These are phyloP conservation scores for Strix occidentalis DNA, from an alignment of 2,797 vertebrate species.

Conservation along the genomic window DNA sequence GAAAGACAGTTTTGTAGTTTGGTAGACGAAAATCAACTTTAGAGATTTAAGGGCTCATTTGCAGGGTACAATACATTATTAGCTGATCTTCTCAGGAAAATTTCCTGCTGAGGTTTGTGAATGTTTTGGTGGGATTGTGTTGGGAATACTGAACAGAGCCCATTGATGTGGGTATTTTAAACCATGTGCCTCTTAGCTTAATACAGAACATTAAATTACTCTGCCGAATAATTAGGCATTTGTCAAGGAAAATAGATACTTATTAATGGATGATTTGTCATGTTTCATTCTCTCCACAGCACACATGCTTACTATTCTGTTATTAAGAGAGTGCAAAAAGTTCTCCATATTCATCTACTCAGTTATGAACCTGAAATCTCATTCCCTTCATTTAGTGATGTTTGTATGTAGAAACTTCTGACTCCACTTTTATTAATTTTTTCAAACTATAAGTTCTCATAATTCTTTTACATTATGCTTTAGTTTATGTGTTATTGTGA, in stretches of 20 bases:
- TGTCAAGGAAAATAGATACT: constrained; percentile 22
- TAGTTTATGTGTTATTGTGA: background rate
- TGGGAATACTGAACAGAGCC: background rate
- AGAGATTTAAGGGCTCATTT: background rate
- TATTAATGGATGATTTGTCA: constrained; percentile 31
- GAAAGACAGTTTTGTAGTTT: background rate
- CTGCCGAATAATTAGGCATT: constrained; percentile 31
- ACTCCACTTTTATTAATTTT: background rate
- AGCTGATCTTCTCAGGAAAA: constrained; percentile 4
- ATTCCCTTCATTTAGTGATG: background rate
- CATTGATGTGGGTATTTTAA: constrained; percentile 3
- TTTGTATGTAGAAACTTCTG: background rate
- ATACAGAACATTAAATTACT: constrained; percentile 39
- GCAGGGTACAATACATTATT: background rate
- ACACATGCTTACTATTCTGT: background rate
- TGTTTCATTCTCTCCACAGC: background rate
- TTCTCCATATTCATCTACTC: background rate
- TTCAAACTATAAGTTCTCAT: background rate
- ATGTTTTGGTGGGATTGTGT: background rate
- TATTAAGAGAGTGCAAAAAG: background rate
- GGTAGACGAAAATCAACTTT: background rate
- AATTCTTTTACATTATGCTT: background rate
- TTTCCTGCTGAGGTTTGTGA: background rate
- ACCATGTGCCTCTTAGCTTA: background rate
- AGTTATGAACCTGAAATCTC: background rate